phyloP scores from a whole-genome alignment of 2,888 invertebrate species.

The Epinotia bilunana region DNA sequence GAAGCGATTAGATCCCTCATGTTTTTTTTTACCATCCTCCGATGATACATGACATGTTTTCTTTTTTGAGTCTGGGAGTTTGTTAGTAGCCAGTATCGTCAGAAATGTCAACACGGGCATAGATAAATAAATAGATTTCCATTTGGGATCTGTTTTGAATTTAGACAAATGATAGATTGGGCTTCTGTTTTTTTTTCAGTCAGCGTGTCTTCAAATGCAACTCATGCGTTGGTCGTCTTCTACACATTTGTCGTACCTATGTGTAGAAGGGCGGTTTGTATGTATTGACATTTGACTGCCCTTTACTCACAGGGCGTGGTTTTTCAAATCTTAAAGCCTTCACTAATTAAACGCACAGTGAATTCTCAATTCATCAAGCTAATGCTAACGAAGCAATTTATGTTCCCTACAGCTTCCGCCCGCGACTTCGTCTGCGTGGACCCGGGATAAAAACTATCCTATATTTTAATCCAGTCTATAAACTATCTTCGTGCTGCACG shows the following conservation, averaged over 20 bases:
- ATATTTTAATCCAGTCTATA: no score
- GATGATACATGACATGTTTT: slow-evolving; percentile 62
- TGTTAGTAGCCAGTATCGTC: slow-evolving; percentile 56
- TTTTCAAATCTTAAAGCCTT: neutral
- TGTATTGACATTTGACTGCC: neutral
- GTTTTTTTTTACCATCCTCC: slow-evolving; percentile 58
- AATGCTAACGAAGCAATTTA: no score
- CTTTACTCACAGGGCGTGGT: neutral
- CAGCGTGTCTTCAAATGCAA: slow-evolving; percentile 8
- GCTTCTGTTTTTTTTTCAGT: slow-evolving; percentile 24
- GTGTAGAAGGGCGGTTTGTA: neutral
- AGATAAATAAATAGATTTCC: slow-evolving; percentile 41
- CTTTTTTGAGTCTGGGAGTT: slow-evolving; percentile 50
- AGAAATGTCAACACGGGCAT: slow-evolving; percentile 60
- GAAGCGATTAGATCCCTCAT: slow-evolving; percentile 66
- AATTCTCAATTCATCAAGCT: neutral
- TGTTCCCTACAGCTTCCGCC: no score
- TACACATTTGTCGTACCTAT: neutral
- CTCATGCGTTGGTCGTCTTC: neutral
- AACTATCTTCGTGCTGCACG: no score
- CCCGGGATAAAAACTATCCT: no score
- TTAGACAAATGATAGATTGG: slow-evolving; percentile 41
- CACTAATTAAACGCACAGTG: neutral
- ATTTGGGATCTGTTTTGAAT: slow-evolving; percentile 33
- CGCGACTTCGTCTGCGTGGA: no score